These are phyloP conservation scores for Tapirus indicus DNA, from an alignment of 2,797 vertebrate genomes.

Conservation along the genomic window DNA sequence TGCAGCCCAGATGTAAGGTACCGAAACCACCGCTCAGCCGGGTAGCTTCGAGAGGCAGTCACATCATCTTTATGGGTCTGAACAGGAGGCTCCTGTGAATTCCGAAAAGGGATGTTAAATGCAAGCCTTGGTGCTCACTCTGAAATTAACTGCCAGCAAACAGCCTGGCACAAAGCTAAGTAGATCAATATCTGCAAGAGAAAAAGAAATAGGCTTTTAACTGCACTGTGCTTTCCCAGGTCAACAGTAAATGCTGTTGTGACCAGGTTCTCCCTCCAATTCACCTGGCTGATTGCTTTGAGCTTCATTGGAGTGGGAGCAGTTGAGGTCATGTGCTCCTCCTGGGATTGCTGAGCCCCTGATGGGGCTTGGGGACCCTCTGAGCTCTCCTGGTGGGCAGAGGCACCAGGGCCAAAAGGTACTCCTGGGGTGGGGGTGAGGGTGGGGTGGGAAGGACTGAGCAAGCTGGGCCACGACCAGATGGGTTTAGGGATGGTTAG, in stretches of 20 bases:
- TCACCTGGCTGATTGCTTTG: neutral
- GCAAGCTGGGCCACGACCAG: neutral
- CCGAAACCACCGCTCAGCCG: neutral
- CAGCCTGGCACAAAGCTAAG: conserved; percentile 70
- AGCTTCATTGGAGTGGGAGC: accelerated
- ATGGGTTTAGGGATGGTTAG: neutral
- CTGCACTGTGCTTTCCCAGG: neutral
- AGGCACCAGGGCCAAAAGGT: neutral
- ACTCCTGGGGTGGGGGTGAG: neutral
- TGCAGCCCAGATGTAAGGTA: neutral
- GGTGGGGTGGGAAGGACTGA: neutral
- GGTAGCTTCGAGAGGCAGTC: neutral
- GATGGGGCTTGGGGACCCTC: neutral
- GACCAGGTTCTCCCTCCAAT: neutral
- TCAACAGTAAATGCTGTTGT: neutral
- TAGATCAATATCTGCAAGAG: conserved; percentile 38
- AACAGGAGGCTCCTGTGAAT: neutral
- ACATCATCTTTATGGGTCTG: neutral
- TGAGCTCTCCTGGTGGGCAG: neutral
- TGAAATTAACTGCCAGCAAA: conserved; percentile 56
- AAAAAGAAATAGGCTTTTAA: neutral
- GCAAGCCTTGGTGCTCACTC: conserved; percentile 22
- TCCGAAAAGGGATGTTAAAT: neutral
- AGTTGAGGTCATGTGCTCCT: accelerated
- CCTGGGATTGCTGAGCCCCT: neutral